Conservation (phyloP, 2,888 invertebrate genomes). For the Graphium colonna region DNA sequence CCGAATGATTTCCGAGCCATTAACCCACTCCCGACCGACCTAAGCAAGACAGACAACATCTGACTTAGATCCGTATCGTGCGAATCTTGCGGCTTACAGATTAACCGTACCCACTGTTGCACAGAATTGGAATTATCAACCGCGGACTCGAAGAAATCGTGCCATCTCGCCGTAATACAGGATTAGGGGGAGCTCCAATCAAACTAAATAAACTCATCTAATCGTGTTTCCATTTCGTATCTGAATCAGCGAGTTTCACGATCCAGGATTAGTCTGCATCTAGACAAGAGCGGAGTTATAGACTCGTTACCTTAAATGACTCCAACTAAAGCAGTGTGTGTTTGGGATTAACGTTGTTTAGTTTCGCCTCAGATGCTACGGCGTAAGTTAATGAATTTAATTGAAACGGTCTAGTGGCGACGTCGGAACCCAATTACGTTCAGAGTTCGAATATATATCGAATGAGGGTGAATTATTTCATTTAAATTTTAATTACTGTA, state of each 20-base stretch:
- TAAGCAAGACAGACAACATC: conserved; percentile 79
- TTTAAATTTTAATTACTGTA: not conserved
- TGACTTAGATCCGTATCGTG: conserved; percentile 75
- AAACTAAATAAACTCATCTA: conserved; percentile 76
- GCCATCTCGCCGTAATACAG: conserved; percentile 71
- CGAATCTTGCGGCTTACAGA: conserved; percentile 67
- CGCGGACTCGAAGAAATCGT: conserved; percentile 74
- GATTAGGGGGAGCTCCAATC: conserved; percentile 70
- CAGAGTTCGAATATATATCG: not conserved
- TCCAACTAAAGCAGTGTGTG: conserved; percentile 42
- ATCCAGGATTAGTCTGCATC: conserved; percentile 61
- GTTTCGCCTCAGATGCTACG: conserved; percentile 1
- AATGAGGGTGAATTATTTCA: not conserved
- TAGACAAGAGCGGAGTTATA: conserved; percentile 67
- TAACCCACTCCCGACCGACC: conserved; percentile 69
- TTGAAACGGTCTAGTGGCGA: not conserved
- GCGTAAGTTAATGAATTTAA: conserved; percentile 15
- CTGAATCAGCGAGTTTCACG: conserved; percentile 64
- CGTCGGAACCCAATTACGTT: not conserved
- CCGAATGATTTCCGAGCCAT: conserved; percentile 79
- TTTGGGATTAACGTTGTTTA: conserved; percentile 23
- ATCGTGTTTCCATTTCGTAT: conserved; percentile 74
- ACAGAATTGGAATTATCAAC: conserved; percentile 72
- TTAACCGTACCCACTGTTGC: conserved; percentile 64
- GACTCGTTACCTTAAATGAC: conserved; percentile 70